Conservation (phyloP, 2,113 vertebrate genomes). For the Calidris pygmaea region DNA sequence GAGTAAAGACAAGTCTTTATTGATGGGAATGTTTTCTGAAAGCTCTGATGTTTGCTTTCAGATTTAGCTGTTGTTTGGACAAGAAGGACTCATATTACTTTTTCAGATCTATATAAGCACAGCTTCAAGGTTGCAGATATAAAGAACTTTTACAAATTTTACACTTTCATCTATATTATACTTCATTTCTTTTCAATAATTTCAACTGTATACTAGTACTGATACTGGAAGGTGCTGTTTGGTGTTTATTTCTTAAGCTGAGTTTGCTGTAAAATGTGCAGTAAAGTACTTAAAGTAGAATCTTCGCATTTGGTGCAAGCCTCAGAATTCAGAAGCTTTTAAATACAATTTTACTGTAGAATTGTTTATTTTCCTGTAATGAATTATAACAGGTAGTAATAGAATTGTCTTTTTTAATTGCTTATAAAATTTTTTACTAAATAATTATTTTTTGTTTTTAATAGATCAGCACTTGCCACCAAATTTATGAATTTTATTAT, state of each 20-base stretch:
- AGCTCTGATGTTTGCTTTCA: constrained; percentile 68
- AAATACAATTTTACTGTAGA: not conserved
- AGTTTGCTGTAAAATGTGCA: not conserved
- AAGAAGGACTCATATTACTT: constrained; percentile 53
- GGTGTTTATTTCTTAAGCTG: not conserved
- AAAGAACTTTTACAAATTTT: not conserved
- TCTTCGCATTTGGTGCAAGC: not conserved
- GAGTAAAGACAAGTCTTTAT: constrained; percentile 47
- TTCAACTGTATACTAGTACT: not conserved
- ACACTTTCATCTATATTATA: not conserved
- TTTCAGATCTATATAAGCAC: constrained; percentile 30
- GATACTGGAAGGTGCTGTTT: not conserved
- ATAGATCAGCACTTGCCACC: not conserved
- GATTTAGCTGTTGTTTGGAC: constrained; percentile 70
- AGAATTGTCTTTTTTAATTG: not conserved
- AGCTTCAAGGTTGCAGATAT: constrained; percentile 55
- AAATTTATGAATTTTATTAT: not conserved
- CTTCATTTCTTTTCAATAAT: not conserved
- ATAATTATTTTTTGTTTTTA: not conserved
- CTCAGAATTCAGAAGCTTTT: not conserved
- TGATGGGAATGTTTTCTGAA: constrained; percentile 51
- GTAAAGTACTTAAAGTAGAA: not conserved
- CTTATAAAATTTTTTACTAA: not conserved
- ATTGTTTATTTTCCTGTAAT: not conserved
- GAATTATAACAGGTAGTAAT: not conserved